Base-by-base conservation (phyloP, 92 coral and sea anemone species). In the Siderastrea radians region DNA sequence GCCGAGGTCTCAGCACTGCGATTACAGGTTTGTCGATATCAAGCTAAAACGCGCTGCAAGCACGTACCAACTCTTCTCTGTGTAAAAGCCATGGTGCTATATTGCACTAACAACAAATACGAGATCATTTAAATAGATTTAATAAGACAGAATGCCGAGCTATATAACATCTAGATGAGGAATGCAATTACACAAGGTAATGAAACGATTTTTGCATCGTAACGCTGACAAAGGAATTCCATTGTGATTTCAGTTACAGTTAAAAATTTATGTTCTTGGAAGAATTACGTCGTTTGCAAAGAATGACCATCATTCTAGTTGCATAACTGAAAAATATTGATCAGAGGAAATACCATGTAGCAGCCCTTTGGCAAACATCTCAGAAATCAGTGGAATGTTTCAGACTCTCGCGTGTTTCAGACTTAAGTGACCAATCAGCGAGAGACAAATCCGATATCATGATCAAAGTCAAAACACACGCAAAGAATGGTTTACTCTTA, bases 11-110 rank as follows among this genome's bases (percentile, higher is more conserved):
- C 38, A 26, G 38, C 51, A 9, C 44, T 68, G 14, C 11, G 44
- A 4, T 45, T 49, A 45, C 16, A 15, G 38, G 3, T 48, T 17
- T 49, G 44, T 53, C 38, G 74, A 80, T 17, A 67, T 55, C 55
- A 69, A 57, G 69, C 48, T 82, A 49, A 82, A 52, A 70, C 86
- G 68, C 6, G 78, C 74, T 80, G 3, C 13, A 7, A 80, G 84
- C 68, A 26, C 63, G 74, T 72, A 46, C 57, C 68, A 71, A 52
- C 63, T 8, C 66, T 62, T 26, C 62, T 26, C 38, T 26, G 38
- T 6, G 60, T 26, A 14, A 15, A 48, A 67, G n/a, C 55, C 55
- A 58, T 43, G 61, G 8, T 6, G 14, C 48, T 57, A 57, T 82
- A 82, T 82, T 82, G 68, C 67, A 2, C 60, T 55, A 16, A 80